These are phyloP conservation scores for Panulirus ornatus DNA, from an alignment of 1,140 invertebrate species.

Conservation along the genomic window DNA sequence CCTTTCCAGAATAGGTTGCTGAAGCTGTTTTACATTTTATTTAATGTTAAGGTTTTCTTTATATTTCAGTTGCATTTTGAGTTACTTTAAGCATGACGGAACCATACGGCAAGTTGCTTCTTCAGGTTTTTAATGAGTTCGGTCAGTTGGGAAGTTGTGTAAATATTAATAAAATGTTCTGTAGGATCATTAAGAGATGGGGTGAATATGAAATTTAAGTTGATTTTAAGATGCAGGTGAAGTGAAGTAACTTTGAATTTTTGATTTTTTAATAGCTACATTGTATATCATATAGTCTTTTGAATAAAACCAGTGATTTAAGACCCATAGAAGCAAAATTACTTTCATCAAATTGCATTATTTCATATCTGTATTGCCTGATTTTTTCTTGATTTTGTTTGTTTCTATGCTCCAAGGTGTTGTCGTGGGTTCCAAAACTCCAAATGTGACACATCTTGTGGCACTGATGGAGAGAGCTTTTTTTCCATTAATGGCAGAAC, in stretches of 20 bases:
- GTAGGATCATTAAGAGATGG: too few relatives aligned
- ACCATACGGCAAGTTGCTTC: slow-evolving; percentile 15
- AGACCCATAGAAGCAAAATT: neutral
- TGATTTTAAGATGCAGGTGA: too few relatives aligned
- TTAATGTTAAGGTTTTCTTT: slow-evolving; percentile 30
- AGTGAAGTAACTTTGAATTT: neutral
- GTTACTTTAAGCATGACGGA: slow-evolving; percentile 21
- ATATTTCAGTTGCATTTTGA: slow-evolving; percentile 36
- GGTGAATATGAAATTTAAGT: too few relatives aligned
- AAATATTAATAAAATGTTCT: too few relatives aligned
- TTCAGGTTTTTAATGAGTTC: neutral
- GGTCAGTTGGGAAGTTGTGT: too few relatives aligned
- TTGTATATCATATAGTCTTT: too few relatives aligned
- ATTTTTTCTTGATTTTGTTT: neutral
- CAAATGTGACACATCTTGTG: neutral
- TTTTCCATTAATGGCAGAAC: slow-evolving; percentile 6
- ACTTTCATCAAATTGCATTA: neutral
- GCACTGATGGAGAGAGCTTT: neutral
- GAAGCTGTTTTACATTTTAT: neutral
- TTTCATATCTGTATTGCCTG: neutral
- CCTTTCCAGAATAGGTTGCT: slow-evolving; percentile 42
- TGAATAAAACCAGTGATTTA: neutral
- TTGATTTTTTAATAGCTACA: too few relatives aligned
- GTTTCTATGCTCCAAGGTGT: neutral
- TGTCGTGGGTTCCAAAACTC: neutral